Evolutionary conservation across 2,797 vertebrate species (phyloP), one percentile per base, ranked within the genome.

Genomic region (Phoxinus dragarum): DNA sequence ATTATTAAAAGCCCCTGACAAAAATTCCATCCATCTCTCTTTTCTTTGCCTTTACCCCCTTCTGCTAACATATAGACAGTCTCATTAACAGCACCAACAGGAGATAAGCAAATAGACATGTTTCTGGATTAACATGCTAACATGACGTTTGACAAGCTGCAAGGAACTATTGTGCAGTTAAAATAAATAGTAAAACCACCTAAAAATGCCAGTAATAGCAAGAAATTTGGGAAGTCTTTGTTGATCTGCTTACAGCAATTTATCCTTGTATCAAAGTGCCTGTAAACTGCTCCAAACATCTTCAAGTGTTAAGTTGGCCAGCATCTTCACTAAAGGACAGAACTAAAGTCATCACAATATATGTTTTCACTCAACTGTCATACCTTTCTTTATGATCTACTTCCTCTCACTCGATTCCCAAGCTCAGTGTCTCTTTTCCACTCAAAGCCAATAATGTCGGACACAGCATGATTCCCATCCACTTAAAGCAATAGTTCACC

Each of bases 1-100:
- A 77, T 85, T 76, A 67, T 84, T 87, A 68, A 78, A 64, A 61
- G 52, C 44, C 61, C 68, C 61, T 23, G 9, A 84, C 47, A 66
- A 87, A 84, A 64, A 69, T 19, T 66, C 8, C 17, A 42, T 66
- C 21, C 56, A 81, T 42, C 44, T 66, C 36, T 61, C 9, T 72
- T 52, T 85, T 61, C 49, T 38, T 61, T 75, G 21, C 42, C 34
- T 17, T 12, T 73, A 40, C 17, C 56, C 54, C 67, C 52, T 44
- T 64, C 64, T 76, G 27, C 66, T 49, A 42, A 69, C 27, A 52
- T 23, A 67, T 4, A 67, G 61, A n/a, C 34, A 23, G 42, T 12
- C 56, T 61, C 42, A 49, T 66, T 52, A 73, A 73, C 8, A 42
- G n/a, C 68, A 64, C 36, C 31, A 27, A 52, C 6, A n/a, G 21